Conservation (phyloP, 2,113 vertebrate species). For the Malurus melanocephalus region DNA sequence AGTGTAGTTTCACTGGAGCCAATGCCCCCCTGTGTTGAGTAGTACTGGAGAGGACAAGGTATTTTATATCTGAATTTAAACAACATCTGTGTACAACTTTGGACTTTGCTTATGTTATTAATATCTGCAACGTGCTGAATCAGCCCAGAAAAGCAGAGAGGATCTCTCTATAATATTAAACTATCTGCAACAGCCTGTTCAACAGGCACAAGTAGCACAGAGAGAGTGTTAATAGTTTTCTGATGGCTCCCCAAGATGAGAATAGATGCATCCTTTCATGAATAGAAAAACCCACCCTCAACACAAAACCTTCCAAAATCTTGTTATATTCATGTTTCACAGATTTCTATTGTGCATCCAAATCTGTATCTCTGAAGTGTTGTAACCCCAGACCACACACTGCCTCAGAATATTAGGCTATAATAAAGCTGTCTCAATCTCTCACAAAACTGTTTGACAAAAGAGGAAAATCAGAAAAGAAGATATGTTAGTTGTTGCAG, state of each 20-base stretch:
- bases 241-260: neutral
- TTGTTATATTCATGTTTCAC: slow-evolving; percentile 20
- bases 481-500: neutral
- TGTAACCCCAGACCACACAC: slow-evolving; percentile 15
- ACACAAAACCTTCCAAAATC: slow-evolving; percentile 18
- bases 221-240: slow-evolving; percentile 25
- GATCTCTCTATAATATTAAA: neutral
- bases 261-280: slow-evolving; percentile 13
- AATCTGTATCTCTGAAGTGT: slow-evolving; percentile 36
- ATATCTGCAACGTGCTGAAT: neutral
- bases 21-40: neutral
- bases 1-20: neutral
- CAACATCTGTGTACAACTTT: neutral
- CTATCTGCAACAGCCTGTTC: neutral
- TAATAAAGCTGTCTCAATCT: slow-evolving; percentile 48
- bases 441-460: slow-evolving; percentile 33
- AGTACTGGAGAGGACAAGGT: neutral
- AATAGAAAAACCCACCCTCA: slow-evolving; percentile 5
- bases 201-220: slow-evolving; percentile 8
- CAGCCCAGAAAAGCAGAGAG: neutral
- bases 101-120: neutral
- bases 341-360: slow-evolving; percentile 32
- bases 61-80: neutral
- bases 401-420: slow-evolving; percentile 35
- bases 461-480: slow-evolving; percentile 14